These are phyloP conservation scores for Branchipolynoe longqiensis DNA, from an alignment of 2,888 invertebrate genomes.

Conservation along the genomic window DNA sequence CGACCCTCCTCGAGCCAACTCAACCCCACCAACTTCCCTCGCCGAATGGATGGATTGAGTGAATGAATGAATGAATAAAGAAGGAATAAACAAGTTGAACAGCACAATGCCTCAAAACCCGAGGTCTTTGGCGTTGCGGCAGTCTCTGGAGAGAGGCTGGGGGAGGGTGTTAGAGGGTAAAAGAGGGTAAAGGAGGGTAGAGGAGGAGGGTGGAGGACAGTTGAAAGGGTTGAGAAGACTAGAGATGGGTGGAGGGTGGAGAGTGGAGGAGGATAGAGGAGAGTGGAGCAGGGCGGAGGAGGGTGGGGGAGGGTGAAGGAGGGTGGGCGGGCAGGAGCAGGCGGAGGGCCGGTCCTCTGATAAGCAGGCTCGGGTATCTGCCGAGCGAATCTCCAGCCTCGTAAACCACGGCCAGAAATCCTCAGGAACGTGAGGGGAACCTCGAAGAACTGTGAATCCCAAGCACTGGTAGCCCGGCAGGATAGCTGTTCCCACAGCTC, in stretches of 20 bases:
- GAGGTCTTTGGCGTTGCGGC: too few relatives aligned
- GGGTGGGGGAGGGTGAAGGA: background rate
- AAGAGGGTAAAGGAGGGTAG: background rate
- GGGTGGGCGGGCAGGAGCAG: background rate
- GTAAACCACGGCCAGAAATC: slow-evolving; percentile 49
- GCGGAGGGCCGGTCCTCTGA: background rate
- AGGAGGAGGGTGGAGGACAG: background rate
- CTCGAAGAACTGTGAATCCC: slow-evolving; percentile 15
- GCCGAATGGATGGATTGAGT: too few relatives aligned
- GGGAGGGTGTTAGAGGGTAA: too few relatives aligned
- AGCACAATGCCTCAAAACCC: too few relatives aligned
- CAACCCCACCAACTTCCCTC: too few relatives aligned
- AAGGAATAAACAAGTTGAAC: too few relatives aligned
- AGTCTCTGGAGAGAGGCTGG: too few relatives aligned
- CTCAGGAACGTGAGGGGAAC: slow-evolving; percentile 54
- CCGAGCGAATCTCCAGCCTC: slow-evolving; percentile 28
- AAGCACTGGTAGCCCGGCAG: too few relatives aligned
- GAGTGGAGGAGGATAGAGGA: background rate
- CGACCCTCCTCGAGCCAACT: too few relatives aligned
- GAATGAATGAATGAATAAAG: too few relatives aligned
- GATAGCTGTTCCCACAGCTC: too few relatives aligned
- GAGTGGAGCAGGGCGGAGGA: background rate
- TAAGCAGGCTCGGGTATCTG: slow-evolving; percentile 49
- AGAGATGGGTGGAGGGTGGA: background rate
- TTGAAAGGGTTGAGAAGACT: background rate